Evolutionary conservation across 2,113 vertebrate genomes (phyloP).

Genomic region (Struthidea cinerea): DNA sequence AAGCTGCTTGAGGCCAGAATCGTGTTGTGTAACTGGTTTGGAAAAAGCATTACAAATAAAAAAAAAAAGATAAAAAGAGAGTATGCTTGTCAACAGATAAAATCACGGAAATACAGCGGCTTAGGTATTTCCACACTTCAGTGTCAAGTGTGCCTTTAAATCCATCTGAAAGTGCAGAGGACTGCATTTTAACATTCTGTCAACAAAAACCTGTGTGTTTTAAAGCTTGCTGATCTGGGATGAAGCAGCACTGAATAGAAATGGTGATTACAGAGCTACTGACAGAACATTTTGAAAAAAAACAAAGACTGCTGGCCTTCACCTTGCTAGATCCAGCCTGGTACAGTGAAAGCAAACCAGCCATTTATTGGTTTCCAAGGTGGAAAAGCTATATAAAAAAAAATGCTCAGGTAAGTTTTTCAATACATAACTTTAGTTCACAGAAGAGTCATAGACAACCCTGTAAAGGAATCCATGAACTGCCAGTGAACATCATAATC

Average conservation of each 20-base stretch:
- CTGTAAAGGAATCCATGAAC: background rate
- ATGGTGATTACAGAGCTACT: conserved; percentile 29
- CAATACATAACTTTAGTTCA: background rate
- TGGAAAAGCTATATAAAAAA: background rate
- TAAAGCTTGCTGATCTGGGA: conserved; percentile 39
- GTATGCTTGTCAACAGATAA: background rate
- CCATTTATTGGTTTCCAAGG: background rate
- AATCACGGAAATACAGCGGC: background rate
- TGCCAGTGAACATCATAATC: background rate
- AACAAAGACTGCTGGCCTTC: background rate
- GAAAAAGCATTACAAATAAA: conserved; percentile 10
- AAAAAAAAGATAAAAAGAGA: background rate
- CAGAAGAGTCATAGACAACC: background rate
- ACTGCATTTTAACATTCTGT: conserved; percentile 1
- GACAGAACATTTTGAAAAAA: conserved; percentile 32
- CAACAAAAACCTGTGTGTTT: conserved; percentile 20
- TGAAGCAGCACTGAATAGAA: conserved; percentile 47
- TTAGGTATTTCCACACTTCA: conserved; percentile 6
- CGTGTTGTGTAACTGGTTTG: conserved; percentile 17
- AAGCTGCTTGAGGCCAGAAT: conserved; percentile 14
- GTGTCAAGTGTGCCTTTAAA: background rate
- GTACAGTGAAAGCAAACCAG: background rate
- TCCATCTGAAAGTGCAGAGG: conserved; percentile 14
- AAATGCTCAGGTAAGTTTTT: background rate
- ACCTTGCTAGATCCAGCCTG: background rate